Conservation (phyloP, 2,797 vertebrate species). For the Cuniculus paca region DNA sequence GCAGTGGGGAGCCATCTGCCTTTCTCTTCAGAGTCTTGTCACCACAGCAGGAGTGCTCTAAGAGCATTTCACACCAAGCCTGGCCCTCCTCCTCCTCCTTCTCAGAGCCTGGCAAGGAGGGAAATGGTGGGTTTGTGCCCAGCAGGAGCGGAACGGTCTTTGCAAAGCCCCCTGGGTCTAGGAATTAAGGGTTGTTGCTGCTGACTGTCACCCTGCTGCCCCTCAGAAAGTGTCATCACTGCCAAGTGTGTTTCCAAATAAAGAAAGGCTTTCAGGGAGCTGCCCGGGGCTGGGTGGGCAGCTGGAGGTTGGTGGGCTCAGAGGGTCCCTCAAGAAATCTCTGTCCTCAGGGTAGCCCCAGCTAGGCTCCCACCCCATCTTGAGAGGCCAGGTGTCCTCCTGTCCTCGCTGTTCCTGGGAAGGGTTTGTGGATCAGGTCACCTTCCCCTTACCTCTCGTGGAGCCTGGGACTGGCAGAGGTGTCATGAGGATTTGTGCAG, state of each 20-base stretch:
- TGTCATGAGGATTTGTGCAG: neutral
- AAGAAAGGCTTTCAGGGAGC: neutral
- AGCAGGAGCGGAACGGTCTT: slow-evolving; percentile 53
- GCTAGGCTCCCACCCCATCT: neutral
- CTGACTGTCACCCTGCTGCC: neutral
- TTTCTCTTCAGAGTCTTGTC: slow-evolving; percentile 33
- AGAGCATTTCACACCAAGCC: slow-evolving; percentile 59
- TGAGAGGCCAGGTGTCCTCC: neutral
- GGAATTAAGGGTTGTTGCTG: slow-evolving; percentile 40
- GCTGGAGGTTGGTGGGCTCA: neutral
- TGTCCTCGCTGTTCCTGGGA: neutral
- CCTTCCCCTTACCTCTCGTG: neutral
- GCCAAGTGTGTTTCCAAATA: slow-evolving; percentile 43
- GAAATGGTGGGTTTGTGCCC: slow-evolving; percentile 61
- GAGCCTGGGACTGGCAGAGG: neutral
- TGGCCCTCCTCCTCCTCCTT: slow-evolving; percentile 34
- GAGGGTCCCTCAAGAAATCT: neutral
- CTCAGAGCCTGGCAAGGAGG: neutral
- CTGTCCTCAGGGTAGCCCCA: too few relatives aligned
- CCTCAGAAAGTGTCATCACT: neutral
- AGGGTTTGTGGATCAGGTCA: neutral
- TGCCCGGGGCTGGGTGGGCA: neutral
- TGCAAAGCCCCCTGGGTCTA: slow-evolving; percentile 21
- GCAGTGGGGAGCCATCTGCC: slow-evolving; percentile 66
- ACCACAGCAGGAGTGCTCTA: slow-evolving; percentile 58